phyloP scores from a whole-genome alignment of 64 coral and sea anemone species.

The Acropora yongei region DNA sequence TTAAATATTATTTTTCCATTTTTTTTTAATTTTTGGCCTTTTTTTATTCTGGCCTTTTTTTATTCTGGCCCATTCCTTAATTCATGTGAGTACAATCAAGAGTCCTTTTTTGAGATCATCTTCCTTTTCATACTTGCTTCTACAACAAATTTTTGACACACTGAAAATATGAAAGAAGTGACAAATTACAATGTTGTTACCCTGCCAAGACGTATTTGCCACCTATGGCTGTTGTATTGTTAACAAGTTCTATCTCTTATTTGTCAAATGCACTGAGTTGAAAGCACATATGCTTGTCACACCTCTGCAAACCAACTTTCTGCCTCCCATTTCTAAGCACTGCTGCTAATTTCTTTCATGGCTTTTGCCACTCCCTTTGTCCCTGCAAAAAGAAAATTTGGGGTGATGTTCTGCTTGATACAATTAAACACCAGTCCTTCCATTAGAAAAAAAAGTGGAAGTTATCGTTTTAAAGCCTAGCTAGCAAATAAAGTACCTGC shows the following conservation, averaged over 20 bases:
- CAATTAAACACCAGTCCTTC: neutral
- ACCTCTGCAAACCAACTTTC: neutral
- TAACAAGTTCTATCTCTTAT: too few relatives aligned
- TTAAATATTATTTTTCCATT: too few relatives aligned
- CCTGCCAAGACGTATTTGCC: neutral
- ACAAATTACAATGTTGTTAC: neutral
- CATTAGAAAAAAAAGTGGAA: neutral
- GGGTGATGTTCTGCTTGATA: too few relatives aligned
- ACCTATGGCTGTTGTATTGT: too few relatives aligned
- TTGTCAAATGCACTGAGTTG: neutral
- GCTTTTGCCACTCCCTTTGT: slow-evolving; percentile 8
- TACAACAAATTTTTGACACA: neutral
- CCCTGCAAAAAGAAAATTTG: neutral
- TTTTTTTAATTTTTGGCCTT: too few relatives aligned
- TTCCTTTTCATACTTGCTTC: neutral
- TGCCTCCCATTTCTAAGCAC: neutral
- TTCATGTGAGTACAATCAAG: neutral
- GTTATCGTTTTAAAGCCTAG: neutral
- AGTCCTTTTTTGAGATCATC: neutral
- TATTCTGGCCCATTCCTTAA: too few relatives aligned
- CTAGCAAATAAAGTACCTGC: neutral
- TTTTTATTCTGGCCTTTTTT: too few relatives aligned
- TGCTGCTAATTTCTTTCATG: neutral
- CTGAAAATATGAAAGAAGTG: neutral
- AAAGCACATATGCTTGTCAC: neutral